Base-by-base conservation (phyloP, 2,888 invertebrate species). In the Pristionchus mayeri region DNA sequence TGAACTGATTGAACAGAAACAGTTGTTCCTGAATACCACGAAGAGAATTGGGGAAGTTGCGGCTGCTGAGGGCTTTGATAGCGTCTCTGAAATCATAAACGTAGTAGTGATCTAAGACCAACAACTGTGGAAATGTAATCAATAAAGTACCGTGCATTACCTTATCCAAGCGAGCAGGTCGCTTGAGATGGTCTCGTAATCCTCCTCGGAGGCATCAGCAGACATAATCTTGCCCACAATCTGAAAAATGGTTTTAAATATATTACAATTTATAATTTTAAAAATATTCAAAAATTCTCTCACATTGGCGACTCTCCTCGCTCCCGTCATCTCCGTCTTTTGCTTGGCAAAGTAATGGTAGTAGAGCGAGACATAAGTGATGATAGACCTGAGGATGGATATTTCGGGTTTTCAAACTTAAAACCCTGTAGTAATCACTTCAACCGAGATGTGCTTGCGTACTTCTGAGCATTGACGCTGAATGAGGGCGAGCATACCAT, bases 301-400 rank as follows among this genome's bases (percentile, higher is more conserved):
- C 93, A 97, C 97, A 94, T 98, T 99, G 60, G 98, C 98, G 93
- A 99, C 98, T 93, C 98, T 95, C 91, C 97, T 95, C 50, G 98
- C 98, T 90, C 98, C 98, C 93, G 98, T 98, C 94, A 97, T 96
- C 93, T 98, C 98, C 93, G 97, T 97, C 95, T 98, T 98, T 97
- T 98, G 98, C 90, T 98, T 95, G 71, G 98, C 98, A 94, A 99
- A 99, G 85, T 98, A 98, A 94, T 99, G 98, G 94, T 99, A 99
- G 94, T 98, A 98, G 24, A 97, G 97, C 2, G 98, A 98, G 54
- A 99, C 98, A 93, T 99, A 99, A 34, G 98, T 99, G 95, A 99
- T 96, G 93, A 99, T 97, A 50, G 98, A 81, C n/a, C 81, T 81
- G 48, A 44, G 18, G 3, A 13, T 30, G n/a, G n/a, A 97, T 94